Evolutionary conservation across 2,797 vertebrate species (phyloP).

Genomic region (Calcarius lapponicus): DNA sequence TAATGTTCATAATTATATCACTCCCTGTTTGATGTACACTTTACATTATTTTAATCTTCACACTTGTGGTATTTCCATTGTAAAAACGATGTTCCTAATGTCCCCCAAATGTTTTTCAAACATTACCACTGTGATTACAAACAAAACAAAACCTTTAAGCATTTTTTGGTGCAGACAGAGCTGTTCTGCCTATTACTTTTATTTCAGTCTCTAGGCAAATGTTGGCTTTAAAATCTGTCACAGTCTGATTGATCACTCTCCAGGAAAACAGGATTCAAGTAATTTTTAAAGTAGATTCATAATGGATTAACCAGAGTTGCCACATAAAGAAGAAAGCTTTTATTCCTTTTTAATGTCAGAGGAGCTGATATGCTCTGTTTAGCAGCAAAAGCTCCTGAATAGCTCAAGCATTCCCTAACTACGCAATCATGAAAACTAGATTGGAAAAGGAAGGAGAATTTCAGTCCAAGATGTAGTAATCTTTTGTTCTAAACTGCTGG

Average conservation of each 20-base stretch:
- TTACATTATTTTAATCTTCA: slow-evolving; percentile 6
- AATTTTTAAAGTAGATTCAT: not conserved
- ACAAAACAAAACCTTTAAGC: not conserved
- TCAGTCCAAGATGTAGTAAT: not conserved
- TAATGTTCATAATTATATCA: not conserved
- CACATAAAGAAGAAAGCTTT: slow-evolving; percentile 38
- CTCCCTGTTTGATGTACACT: not conserved
- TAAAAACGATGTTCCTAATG: slow-evolving; percentile 43
- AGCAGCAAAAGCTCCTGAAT: not conserved
- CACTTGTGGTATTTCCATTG: not conserved
- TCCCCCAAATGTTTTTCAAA: not conserved
- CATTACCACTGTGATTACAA: not conserved
- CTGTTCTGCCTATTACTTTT: not conserved
- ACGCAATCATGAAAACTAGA: not conserved
- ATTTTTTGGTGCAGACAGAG: not conserved
- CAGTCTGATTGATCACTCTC: slow-evolving; percentile 40
- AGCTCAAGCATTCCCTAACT: not conserved
- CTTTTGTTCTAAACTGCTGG: not conserved
- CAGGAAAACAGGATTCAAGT: slow-evolving; percentile 46
- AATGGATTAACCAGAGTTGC: slow-evolving; percentile 47
- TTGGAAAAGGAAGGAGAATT: not conserved
- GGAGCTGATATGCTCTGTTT: not conserved
- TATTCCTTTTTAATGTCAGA: slow-evolving; percentile 15
- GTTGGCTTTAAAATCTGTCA: slow-evolving; percentile 24
- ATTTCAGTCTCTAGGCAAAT: slow-evolving; percentile 29